Percentiles rank a stretch among this genome's conserved stretches.
These are phyloP conservation scores for Diaperis boleti DNA, from an alignment of 2,888 invertebrate genomes.

Conservation along the genomic window DNA sequence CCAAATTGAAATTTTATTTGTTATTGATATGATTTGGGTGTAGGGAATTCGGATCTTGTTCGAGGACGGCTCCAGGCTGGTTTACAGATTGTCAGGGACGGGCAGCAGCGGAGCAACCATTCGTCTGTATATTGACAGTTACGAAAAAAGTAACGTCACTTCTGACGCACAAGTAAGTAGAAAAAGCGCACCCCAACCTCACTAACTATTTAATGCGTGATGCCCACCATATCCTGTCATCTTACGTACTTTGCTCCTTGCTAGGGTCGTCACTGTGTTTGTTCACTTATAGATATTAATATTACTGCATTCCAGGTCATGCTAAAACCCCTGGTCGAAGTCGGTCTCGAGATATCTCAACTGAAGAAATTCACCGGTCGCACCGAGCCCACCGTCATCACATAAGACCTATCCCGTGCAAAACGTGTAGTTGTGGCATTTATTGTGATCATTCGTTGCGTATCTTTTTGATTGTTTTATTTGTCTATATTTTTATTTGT, in stretches of 20 bases:
- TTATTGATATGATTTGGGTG: slow-evolving; percentile 42
- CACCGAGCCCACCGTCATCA: slow-evolving; percentile 95
- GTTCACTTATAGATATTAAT: slow-evolving; percentile 2
- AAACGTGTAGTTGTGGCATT: slow-evolving; percentile 40
- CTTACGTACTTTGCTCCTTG: too few relatives aligned
- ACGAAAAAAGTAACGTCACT: slow-evolving; percentile 80
- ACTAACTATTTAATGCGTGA: too few relatives aligned
- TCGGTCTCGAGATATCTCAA: slow-evolving; percentile 87
- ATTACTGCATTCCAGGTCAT: slow-evolving; percentile 67
- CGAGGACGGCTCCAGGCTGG: slow-evolving; percentile 93
- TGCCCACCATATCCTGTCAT: too few relatives aligned
- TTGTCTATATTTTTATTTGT: slow-evolving; percentile 37
- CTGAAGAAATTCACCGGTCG: slow-evolving; percentile 89
- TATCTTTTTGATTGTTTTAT: slow-evolving; percentile 32
- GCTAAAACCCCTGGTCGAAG: slow-evolving; percentile 88
- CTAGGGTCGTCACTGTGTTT: slow-evolving; percentile 10
- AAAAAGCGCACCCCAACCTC: too few relatives aligned
- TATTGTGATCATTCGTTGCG: slow-evolving; percentile 38
- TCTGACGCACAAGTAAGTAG: slow-evolving; percentile 72
- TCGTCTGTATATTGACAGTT: slow-evolving; percentile 95
- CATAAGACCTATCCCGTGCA: slow-evolving; percentile 69
- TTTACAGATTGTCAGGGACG: slow-evolving; percentile 96
- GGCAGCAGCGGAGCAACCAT: slow-evolving; percentile 99
- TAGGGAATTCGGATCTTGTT: slow-evolving; percentile 95
- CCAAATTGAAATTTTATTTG: background rate